Conservation (phyloP, 2,888 invertebrate genomes). For the Drosophila melanosoma region DNA sequence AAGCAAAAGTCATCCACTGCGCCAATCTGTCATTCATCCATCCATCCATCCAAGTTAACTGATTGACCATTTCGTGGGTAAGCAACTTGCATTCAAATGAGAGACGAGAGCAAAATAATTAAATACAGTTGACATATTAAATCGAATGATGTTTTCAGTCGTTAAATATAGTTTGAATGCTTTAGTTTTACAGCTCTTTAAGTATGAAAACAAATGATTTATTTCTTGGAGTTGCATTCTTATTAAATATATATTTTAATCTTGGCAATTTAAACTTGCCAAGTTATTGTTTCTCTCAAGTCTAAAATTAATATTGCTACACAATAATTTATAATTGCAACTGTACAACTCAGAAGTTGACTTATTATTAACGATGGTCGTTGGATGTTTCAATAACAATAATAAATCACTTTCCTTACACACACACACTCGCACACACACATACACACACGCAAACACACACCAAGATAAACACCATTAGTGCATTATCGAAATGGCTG, state of each 20-base stretch:
- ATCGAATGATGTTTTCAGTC: background rate
- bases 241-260: background rate
- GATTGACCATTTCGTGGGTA: background rate
- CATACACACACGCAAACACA: constrained; percentile 3
- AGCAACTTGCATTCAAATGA: background rate
- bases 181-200: background rate
- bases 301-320: background rate
- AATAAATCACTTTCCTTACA: constrained; percentile 10
- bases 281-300: background rate
- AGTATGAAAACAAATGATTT: background rate
- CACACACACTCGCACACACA: constrained; percentile 1
- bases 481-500: constrained; percentile 20
- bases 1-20: background rate
- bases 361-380: constrained; percentile 2
- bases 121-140: background rate
- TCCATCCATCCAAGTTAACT: background rate
- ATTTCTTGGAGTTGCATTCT: background rate
- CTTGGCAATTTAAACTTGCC: background rate
- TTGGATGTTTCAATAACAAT: constrained; percentile 6
- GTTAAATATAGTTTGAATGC: background rate
- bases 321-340: background rate
- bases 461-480: constrained; percentile 4
- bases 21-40: constrained; percentile 29
- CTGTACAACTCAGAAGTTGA: background rate
- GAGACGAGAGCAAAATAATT: background rate